A percentile compares a stretch with the other conserved stretches of the same genome.
phyloP scores from a whole-genome alignment of 2,113 vertebrate species.

The Gallinago undulata region DNA sequence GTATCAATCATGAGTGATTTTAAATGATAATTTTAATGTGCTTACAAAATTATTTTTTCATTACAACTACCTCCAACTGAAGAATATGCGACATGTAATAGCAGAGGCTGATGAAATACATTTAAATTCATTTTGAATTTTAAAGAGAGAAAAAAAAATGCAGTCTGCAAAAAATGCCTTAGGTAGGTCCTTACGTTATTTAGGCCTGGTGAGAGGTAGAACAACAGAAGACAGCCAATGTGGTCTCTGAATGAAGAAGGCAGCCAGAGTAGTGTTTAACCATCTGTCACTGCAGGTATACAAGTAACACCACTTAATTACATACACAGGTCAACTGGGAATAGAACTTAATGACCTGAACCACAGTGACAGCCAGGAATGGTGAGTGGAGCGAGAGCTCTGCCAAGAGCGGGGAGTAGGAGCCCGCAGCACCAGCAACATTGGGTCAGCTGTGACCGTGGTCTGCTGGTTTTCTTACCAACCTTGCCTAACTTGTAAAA shows the following conservation, averaged over 20 bases:
- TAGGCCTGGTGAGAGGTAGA: not conserved
- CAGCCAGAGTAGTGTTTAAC: not conserved
- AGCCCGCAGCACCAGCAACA: not conserved
- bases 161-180: not conserved
- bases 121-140: not conserved
- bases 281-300: not conserved
- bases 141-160: not conserved
- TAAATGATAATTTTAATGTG: not conserved
- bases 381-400: not conserved
- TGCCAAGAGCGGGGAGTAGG: not conserved
- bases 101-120: not conserved
- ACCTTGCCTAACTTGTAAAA: not conserved
- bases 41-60: not conserved
- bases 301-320: not conserved
- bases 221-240: not conserved
- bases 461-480: not conserved
- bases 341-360: accelerated
- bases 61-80: not conserved
- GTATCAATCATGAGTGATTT: not conserved
- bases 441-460: not conserved
- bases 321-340: not conserved
- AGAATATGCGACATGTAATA: not conserved
- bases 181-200: not conserved
- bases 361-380: not conserved
- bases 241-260: not conserved